Evolutionary conservation across 2,113 vertebrate genomes (phyloP).

Genomic region (Pelmatolapia mariae): DNA sequence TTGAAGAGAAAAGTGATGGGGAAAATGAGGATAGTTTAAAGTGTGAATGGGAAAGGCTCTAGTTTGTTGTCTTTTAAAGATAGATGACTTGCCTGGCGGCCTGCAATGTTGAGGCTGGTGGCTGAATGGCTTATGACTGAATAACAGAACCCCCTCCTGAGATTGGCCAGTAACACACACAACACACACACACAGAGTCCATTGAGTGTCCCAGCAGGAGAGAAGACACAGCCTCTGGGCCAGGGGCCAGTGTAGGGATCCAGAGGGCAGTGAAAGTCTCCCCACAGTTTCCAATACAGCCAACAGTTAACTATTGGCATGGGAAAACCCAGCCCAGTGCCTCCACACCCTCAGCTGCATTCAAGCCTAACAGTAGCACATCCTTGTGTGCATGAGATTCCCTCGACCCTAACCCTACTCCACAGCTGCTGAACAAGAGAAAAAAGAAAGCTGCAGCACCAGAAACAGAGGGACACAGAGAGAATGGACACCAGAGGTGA

Average conservation of each 20-base stretch:
- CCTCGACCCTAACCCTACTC: constrained; percentile 50
- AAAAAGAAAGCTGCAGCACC: constrained; percentile 23
- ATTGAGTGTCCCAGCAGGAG: constrained; percentile 66
- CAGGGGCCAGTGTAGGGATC: constrained; percentile 44
- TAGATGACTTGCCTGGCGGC: constrained; percentile 60
- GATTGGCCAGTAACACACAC: constrained; percentile 53
- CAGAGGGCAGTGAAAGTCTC: constrained; percentile 61
- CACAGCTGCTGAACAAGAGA: constrained; percentile 61
- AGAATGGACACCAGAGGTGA: constrained; percentile 40
- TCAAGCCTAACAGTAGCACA: constrained; percentile 53
- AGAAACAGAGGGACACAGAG: neutral
- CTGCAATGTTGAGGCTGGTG: constrained; percentile 43
- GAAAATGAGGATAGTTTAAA: constrained; percentile 12
- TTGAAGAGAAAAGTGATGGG: constrained; percentile 5
- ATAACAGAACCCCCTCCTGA: constrained; percentile 65
- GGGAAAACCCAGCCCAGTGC: constrained; percentile 60
- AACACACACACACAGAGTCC: constrained; percentile 43
- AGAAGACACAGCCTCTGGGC: constrained; percentile 57
- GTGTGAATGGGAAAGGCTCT: constrained; percentile 9
- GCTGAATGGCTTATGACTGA: constrained; percentile 67
- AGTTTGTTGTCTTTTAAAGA: constrained; percentile 56
- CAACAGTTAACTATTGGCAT: constrained; percentile 66
- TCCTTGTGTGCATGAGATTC: constrained; percentile 41
- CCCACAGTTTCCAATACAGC: constrained; percentile 47
- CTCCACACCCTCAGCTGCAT: constrained; percentile 51